Conservation (phyloP, 2,113 vertebrate genomes). For the Zeus faber region DNA sequence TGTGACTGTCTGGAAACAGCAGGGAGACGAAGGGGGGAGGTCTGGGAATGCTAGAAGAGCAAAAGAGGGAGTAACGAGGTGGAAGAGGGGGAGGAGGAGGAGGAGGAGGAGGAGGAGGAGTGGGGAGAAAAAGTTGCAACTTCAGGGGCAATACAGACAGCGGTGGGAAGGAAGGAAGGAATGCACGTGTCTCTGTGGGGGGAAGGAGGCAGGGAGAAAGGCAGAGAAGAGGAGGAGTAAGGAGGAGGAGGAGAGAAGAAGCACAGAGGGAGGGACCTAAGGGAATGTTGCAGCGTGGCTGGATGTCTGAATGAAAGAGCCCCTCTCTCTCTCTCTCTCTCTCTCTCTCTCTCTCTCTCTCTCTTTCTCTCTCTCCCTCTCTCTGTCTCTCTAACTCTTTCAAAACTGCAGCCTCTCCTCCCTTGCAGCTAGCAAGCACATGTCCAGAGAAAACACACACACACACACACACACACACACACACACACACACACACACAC, state of each 20-base stretch:
- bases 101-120: slow-evolving; percentile 30
- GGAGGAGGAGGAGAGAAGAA: slow-evolving; percentile 40
- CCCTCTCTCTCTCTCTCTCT: slow-evolving; percentile 35
- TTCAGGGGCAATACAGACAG: slow-evolving; percentile 58
- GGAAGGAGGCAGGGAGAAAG: slow-evolving; percentile 47
- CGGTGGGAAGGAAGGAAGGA: slow-evolving; percentile 62
- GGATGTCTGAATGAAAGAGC: slow-evolving; percentile 70
- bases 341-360: slow-evolving; percentile 26
- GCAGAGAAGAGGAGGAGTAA: slow-evolving; percentile 33
- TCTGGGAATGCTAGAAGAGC: slow-evolving; percentile 53
- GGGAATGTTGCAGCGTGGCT: slow-evolving; percentile 63
- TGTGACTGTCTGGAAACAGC: slow-evolving; percentile 49
- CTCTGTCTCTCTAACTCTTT: slow-evolving; percentile 15
- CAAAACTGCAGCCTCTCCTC: slow-evolving; percentile 30
- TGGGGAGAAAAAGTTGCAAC: slow-evolving; percentile 55
- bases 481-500: neutral
- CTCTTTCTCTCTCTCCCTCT: slow-evolving; percentile 31
- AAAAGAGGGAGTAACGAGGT: slow-evolving; percentile 20
- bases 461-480: slow-evolving; percentile 38
- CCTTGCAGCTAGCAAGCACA: slow-evolving; percentile 39
- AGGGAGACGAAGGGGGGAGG: slow-evolving; percentile 49
- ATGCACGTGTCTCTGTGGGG: slow-evolving; percentile 57
- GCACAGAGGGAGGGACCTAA: slow-evolving; percentile 56
- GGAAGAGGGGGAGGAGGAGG: slow-evolving; percentile 40
- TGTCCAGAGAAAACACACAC: slow-evolving; percentile 56